A percentile compares a stretch with the other conserved stretches of the same genome.
These are phyloP conservation scores for Eupithecia vulgata DNA, from an alignment of 2,888 invertebrate genomes.

Conservation along the genomic window DNA sequence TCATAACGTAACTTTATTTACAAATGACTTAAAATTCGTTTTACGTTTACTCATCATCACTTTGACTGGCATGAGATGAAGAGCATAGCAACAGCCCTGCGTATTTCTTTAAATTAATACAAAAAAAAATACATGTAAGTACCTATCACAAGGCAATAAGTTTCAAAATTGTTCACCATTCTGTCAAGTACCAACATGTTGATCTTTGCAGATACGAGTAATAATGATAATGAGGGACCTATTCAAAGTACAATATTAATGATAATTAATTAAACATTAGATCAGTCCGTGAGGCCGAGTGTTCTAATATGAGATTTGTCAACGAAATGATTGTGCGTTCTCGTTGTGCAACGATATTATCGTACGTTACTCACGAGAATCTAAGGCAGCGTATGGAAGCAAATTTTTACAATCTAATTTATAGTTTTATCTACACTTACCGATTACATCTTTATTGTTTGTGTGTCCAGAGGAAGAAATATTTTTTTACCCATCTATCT, in stretches of 20 bases:
- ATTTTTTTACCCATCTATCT: too few species aligned
- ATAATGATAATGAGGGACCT: conserved; percentile 58
- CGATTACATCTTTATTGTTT: too few species aligned
- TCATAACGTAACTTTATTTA: too few species aligned
- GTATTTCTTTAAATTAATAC: background rate
- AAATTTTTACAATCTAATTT: too few species aligned
- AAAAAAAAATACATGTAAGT: background rate
- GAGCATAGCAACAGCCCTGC: conserved; percentile 28
- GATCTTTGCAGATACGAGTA: conserved; percentile 33
- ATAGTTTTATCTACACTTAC: too few species aligned
- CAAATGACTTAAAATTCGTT: too few species aligned
- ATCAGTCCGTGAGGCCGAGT: conserved; percentile 67
- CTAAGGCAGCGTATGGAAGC: background rate
- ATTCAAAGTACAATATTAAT: conserved; percentile 65
- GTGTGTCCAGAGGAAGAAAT: too few species aligned
- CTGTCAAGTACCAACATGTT: conserved; percentile 17
- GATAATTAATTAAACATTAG: conserved; percentile 74
- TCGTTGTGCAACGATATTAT: conserved; percentile 49
- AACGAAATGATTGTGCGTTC: conserved; percentile 60
- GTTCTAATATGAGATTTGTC: conserved; percentile 77
- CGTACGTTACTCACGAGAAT: background rate
- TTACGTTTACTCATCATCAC: background rate
- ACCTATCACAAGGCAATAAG: conserved; percentile 20
- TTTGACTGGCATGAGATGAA: background rate
- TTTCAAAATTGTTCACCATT: conserved; percentile 17